A percentile compares a stretch with the other conserved stretches of the same genome.
phyloP scores from a whole-genome alignment of 2,113 vertebrate species.

The Aix galericulata region DNA sequence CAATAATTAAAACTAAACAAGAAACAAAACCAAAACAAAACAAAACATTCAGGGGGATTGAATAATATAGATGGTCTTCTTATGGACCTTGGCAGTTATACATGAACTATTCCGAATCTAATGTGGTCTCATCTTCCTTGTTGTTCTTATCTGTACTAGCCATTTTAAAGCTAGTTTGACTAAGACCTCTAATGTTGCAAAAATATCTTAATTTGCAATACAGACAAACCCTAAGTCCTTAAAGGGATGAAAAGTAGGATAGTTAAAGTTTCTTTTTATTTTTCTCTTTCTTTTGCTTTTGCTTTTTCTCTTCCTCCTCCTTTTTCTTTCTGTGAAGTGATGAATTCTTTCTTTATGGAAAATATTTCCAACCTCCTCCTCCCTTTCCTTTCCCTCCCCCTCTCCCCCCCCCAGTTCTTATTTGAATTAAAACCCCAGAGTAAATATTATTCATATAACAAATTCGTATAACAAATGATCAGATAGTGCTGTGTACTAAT shows the following conservation, averaged over 20 bases:
- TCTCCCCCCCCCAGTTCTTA: background rate
- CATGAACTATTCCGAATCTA: background rate
- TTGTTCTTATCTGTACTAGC: background rate
- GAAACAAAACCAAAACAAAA: background rate
- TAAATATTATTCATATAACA: background rate
- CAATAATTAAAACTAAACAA: background rate
- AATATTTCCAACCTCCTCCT: background rate
- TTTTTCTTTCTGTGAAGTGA: background rate
- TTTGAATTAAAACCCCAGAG: background rate
- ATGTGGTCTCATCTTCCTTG: background rate
- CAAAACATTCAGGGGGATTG: background rate
- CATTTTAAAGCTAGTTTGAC: background rate
- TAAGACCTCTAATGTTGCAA: background rate
- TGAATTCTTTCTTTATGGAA: background rate
- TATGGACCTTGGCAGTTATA: background rate
- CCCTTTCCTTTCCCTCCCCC: fast-evolving
- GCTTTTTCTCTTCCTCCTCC: too few species aligned
- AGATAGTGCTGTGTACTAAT: background rate
- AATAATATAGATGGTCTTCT: background rate
- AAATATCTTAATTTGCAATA: background rate
- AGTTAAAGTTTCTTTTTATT: too few species aligned
- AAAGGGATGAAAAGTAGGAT: background rate
- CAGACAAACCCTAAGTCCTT: background rate
- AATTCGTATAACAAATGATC: background rate
- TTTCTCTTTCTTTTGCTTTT: too few species aligned